Percentiles rank a stretch among this genome's conserved stretches.
phyloP scores from a whole-genome alignment of 2,888 invertebrate genomes.

The Ectemnius continuus region DNA sequence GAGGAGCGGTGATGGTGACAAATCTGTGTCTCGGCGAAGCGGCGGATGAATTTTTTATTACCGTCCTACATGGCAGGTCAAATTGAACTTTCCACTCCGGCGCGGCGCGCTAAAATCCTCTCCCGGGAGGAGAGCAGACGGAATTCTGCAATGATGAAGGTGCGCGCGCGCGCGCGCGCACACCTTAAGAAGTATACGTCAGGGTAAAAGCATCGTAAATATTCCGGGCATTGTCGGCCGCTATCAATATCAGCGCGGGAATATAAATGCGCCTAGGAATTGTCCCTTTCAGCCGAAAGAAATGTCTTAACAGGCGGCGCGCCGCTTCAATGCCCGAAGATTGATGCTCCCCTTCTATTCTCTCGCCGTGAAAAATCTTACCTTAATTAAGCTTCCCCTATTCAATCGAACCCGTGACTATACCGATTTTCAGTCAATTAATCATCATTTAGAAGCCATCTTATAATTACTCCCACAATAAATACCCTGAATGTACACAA shows the following conservation, averaged over 20 bases:
- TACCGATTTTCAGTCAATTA: too few relatives aligned
- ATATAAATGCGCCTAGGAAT: slow-evolving; percentile 17
- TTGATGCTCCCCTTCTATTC: too few relatives aligned
- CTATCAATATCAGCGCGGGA: not conserved
- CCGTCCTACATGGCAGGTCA: slow-evolving; percentile 7
- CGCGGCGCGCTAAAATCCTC: slow-evolving; percentile 10
- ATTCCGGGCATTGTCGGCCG: slow-evolving; percentile 9
- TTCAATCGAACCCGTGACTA: too few relatives aligned
- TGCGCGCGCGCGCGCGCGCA: slow-evolving; percentile 12
- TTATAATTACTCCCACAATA: too few relatives aligned
- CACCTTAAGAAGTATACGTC: slow-evolving; percentile 19
- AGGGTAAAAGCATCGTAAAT: slow-evolving; percentile 46
- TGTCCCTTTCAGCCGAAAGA: too few relatives aligned
- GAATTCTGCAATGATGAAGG: slow-evolving; percentile 36
- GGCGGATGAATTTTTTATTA: slow-evolving; percentile 1
- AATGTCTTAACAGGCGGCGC: too few relatives aligned
- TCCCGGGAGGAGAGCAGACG: not conserved
- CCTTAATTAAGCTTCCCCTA: too few relatives aligned
- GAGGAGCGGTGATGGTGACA: not conserved
- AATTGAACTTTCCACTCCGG: not conserved
- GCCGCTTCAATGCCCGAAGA: too few relatives aligned
- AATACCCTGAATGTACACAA: too few relatives aligned
- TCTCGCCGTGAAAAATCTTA: too few relatives aligned
- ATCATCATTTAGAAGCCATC: too few relatives aligned
- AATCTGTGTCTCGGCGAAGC: slow-evolving; percentile 19